Evolutionary conservation across 1,140 invertebrate genomes (phyloP).

Genomic region (Ceratina australensis): DNA sequence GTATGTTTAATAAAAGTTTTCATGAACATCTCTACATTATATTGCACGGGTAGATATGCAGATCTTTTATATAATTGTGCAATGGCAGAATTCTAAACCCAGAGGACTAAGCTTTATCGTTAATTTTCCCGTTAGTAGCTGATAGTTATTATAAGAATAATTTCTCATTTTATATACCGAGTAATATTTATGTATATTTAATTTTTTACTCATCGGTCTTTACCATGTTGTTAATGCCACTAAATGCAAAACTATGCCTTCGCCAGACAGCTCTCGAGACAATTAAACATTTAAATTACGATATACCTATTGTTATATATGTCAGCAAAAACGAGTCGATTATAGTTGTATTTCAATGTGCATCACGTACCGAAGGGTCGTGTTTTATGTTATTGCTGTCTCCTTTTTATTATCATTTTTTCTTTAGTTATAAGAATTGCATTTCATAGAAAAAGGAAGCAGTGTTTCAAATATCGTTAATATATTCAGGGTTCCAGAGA

Average conservation of each 20-base stretch:
- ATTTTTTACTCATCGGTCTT: conserved; percentile 37
- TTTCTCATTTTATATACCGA: conserved; percentile 54
- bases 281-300: conserved; percentile 54
- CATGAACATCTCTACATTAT: conserved; percentile 20
- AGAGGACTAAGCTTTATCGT: conserved; percentile 43
- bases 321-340: conserved; percentile 45
- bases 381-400: not conserved
- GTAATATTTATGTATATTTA: conserved; percentile 45
- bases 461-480: not conserved
- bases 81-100: conserved; percentile 57
- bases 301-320: conserved; percentile 43
- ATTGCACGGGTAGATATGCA: conserved; percentile 55
- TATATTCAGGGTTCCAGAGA: conserved; percentile 18
- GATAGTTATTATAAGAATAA: conserved; percentile 64
- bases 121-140: conserved; percentile 35
- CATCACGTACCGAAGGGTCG: conserved; percentile 22
- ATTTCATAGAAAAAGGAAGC: not conserved
- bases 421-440: too few relatives aligned
- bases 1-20: conserved; percentile 40
- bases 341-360: conserved; percentile 35
- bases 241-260: conserved; percentile 46
- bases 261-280: conserved; percentile 45
- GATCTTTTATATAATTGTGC: conserved; percentile 44
- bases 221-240: conserved; percentile 23
- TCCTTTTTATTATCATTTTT: too few relatives aligned